phyloP scores from a whole-genome alignment of 2,797 vertebrate species.

The Megaceryle alcyon region DNA sequence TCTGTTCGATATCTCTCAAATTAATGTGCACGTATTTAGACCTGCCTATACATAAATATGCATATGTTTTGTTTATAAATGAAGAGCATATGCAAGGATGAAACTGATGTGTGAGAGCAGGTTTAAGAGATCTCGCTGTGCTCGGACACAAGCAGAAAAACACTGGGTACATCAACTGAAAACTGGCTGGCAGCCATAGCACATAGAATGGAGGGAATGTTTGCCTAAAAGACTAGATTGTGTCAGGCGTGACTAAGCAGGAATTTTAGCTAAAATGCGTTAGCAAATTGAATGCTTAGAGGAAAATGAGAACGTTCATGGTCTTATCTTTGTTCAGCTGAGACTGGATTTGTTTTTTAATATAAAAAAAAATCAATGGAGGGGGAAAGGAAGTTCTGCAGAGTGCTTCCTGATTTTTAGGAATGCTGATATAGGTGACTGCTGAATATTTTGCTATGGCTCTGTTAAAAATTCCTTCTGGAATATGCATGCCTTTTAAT shows the following conservation, averaged over 20 bases:
- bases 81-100: not conserved
- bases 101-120: not conserved
- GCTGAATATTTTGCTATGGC: not conserved
- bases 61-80: not conserved
- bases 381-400: not conserved
- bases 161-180: not conserved
- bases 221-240: conserved; percentile 42
- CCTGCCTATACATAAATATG: not conserved
- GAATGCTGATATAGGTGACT: conserved; percentile 30
- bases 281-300: conserved; percentile 32
- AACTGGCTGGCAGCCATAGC: conserved; percentile 41
- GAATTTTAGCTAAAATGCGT: conserved; percentile 38
- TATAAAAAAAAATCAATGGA: conserved; percentile 48
- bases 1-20: not conserved
- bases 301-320: not conserved
- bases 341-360: conserved; percentile 29
- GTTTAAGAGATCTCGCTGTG: not conserved
- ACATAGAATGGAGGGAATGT: conserved; percentile 13
- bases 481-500: not conserved
- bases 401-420: conserved; percentile 4
- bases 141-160: conserved; percentile 1
- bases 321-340: conserved; percentile 16
- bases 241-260: conserved; percentile 62
- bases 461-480: conserved; percentile 25
- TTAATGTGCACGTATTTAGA: not conserved